A percentile compares a stretch with the other conserved stretches of the same genome.
These are phyloP conservation scores for Pseudanteris insignis DNA, from an alignment of 2,888 invertebrate species.

Conservation along the genomic window DNA sequence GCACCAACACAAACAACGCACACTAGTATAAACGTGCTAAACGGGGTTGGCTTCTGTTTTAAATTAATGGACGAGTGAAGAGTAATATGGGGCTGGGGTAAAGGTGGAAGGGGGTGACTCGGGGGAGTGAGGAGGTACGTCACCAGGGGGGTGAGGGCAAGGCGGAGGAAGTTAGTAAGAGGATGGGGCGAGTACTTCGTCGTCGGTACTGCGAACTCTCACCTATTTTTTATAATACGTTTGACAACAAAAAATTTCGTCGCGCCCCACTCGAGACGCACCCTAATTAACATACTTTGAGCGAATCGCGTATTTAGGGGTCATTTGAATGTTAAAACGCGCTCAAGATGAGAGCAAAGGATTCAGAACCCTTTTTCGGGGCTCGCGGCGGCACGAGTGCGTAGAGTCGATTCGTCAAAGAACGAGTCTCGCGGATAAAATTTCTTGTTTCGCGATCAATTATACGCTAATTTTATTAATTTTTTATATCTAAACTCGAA, in stretches of 20 bases:
- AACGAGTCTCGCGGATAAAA: conserved; percentile 15
- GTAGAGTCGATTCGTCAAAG: conserved; percentile 19
- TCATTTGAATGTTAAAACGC: conserved; percentile 42
- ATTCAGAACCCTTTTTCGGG: conserved; percentile 11
- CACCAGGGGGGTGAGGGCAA: no score
- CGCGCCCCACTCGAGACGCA: conserved; percentile 35
- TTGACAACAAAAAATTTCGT: conserved; percentile 32
- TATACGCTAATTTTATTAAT: no score
- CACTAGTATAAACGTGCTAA: conserved; percentile 3
- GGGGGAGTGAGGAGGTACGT: no score
- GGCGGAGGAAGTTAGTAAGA: no score
- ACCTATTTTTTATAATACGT: conserved; percentile 37
- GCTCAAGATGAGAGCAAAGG: conserved; percentile 24
- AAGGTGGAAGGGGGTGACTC: background rate
- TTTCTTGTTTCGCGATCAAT: no score
- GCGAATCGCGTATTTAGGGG: conserved; percentile 37
- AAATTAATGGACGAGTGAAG: conserved; percentile 39
- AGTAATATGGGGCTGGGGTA: background rate
- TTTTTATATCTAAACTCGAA: no score
- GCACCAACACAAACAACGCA: conserved; percentile 1
- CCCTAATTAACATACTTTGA: conserved; percentile 40
- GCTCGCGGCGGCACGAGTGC: conserved; percentile 1
- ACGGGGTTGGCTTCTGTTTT: conserved; percentile 39
- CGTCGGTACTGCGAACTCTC: conserved; percentile 5
- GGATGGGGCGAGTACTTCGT: background rate